phyloP scores from a whole-genome alignment of 2,113 vertebrate species.

The Grammomys dolichurus region DNA sequence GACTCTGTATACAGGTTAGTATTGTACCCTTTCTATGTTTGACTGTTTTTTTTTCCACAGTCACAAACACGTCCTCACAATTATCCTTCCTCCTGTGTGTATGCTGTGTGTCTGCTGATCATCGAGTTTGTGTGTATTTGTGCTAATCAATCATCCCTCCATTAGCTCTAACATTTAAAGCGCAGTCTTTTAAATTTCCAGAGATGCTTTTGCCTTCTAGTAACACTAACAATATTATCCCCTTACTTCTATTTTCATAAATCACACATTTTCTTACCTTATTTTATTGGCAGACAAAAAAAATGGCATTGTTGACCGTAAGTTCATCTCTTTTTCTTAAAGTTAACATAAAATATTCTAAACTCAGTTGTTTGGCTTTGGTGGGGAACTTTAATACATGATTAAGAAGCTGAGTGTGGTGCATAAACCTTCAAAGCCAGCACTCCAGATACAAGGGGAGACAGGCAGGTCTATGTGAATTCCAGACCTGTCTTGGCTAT shows the following conservation, averaged over 20 bases:
- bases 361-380: not conserved
- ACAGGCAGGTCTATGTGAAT: not conserved
- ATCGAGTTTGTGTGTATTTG: fast-evolving
- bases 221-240: not conserved
- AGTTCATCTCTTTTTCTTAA: not conserved
- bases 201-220: not conserved
- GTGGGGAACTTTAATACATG: not conserved
- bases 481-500: not conserved
- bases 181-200: not conserved
- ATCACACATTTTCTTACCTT: not conserved
- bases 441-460: not conserved
- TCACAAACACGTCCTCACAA: fast-evolving
- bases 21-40: not conserved
- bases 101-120: not conserved
- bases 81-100: fast-evolving
- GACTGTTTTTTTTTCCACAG: fast-evolving
- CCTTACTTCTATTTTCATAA: not conserved
- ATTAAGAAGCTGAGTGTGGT: not conserved
- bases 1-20: fast-evolving
- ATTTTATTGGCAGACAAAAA: not conserved
- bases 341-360: not conserved
- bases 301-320: not conserved
- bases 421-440: not conserved
- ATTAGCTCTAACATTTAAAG: not conserved
- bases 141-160: not conserved